Percentiles rank a stretch among this genome's conserved stretches.
Evolutionary conservation across 1,140 invertebrate genomes (phyloP).

Genomic region (Habropoda laboriosa): DNA sequence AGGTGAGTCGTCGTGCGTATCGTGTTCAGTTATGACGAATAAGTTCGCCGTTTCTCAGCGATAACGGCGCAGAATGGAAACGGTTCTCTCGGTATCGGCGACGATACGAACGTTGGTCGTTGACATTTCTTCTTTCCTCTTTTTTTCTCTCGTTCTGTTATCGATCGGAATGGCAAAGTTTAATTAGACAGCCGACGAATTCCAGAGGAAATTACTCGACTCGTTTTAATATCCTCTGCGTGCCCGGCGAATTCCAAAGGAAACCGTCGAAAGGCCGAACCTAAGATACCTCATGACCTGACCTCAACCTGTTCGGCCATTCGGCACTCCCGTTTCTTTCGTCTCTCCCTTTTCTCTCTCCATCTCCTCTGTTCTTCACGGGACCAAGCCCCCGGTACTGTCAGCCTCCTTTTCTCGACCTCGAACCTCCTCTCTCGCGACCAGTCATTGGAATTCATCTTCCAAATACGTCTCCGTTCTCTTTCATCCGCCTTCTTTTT

Average conservation of each 20-base stretch:
- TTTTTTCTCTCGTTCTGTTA: slow-evolving; percentile 9
- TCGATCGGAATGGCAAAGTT: slow-evolving; percentile 37
- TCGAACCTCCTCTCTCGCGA: slow-evolving; percentile 15
- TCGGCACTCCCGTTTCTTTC: slow-evolving; percentile 36
- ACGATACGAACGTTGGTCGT: neutral
- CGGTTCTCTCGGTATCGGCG: too few species aligned
- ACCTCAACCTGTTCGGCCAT: slow-evolving; percentile 49
- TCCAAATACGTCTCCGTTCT: slow-evolving; percentile 17
- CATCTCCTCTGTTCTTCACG: neutral
- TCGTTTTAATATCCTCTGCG: slow-evolving; percentile 43
- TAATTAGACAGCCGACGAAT: slow-evolving; percentile 39
- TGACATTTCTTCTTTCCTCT: slow-evolving; percentile 13
- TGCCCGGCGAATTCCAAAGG: slow-evolving; percentile 46
- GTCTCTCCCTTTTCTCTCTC: neutral
- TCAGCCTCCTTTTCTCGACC: slow-evolving; percentile 28
- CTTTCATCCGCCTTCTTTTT: neutral
- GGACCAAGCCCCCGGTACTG: slow-evolving; percentile 19
- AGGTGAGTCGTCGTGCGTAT: neutral
- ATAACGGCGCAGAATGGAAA: neutral
- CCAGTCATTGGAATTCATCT: slow-evolving; percentile 43
- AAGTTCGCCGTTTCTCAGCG: neutral
- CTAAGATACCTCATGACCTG: slow-evolving; percentile 42
- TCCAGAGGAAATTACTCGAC: slow-evolving; percentile 39
- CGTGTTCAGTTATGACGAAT: neutral
- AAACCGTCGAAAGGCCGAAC: slow-evolving; percentile 32